Evolutionary conservation across 2,888 invertebrate genomes (phyloP), one percentile per base, ranked within the genome.

Genomic region (Torymus tubicola): DNA sequence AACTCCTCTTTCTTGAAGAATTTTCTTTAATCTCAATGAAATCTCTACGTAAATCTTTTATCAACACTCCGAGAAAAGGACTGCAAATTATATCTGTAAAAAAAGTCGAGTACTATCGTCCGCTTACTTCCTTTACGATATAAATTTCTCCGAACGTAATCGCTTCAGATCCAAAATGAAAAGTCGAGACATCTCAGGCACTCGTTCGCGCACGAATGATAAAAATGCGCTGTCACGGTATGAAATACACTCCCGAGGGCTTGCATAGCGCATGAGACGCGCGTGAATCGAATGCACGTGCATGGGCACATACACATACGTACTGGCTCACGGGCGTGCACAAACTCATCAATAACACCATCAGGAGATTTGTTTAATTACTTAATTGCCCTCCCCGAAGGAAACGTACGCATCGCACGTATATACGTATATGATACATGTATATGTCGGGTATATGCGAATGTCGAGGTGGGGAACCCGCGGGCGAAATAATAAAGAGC

Each of bases 351-450:
- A 87, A 87, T 88, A 87, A 88, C 86, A 83, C 84, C 83, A 83
- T 52, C 61, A 4, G 42, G 87, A 88, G 87, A 87, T 89, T 89
- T 89, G 88, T 89, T 89, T 89, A 89, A 89, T 89, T 89, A 92
- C 92, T 91, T 90, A 92, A 92, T 92, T 92, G 92, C 92, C 91
- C 92, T 90, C 79, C 81, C 86, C 80, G 79, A 74, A 85, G 85
- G 63, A 18, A 57, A 10, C 31, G 31, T 31, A 31, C 31, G 31
- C 31, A 2, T 16, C 18, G n/a, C 4, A 11, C 21, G 58, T n/a
- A 60, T 31, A n/a, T 50, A 5, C 42, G 13, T 58, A 50, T 58
- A 31, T 58, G n/a, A n/a, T n/a, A 42, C 24, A n/a, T 57, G n/a
- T 21, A 21, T 12, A 21, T 8, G 57, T 80, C 78, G 82, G 80